Evolutionary conservation across 2,888 invertebrate genomes (phyloP).

Genomic region (Mactromeris polynyma): DNA sequence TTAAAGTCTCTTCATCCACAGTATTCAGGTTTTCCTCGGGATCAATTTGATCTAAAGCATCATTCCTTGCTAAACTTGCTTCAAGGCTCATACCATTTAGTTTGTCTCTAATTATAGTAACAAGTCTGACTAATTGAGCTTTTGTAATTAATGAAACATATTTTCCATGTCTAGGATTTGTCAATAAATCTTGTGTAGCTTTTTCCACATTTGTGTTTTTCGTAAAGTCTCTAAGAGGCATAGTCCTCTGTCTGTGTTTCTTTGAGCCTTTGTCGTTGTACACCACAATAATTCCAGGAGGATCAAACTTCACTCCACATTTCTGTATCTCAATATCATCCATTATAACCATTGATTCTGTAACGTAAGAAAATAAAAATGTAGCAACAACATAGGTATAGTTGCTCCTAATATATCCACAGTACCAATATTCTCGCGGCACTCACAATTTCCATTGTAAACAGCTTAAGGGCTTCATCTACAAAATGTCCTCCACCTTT

Average conservation of each 20-base stretch:
- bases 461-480: no score
- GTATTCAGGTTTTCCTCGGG: slow-evolving; percentile 88
- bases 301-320: slow-evolving; percentile 87
- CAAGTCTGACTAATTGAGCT: slow-evolving; percentile 87
- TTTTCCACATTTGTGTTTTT: slow-evolving; percentile 86
- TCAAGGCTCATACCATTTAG: slow-evolving; percentile 86
- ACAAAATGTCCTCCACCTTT: no score
- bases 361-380: not conserved
- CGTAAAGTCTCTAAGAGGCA: slow-evolving; percentile 88
- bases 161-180: slow-evolving; percentile 85
- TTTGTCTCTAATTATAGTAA: slow-evolving; percentile 88
- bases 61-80: slow-evolving; percentile 86
- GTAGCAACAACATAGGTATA: no score
- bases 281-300: slow-evolving; percentile 86
- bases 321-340: slow-evolving; percentile 77
- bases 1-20: slow-evolving; percentile 86
- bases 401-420: no score
- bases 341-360: slow-evolving; percentile 52
- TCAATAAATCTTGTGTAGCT: slow-evolving; percentile 85
- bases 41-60: slow-evolving; percentile 86
- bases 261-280: slow-evolving; percentile 81
- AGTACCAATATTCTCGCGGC: no score
- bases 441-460: no score
- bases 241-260: slow-evolving; percentile 86
- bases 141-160: slow-evolving; percentile 86